A percentile compares a stretch with the other conserved stretches of the same genome.
phyloP scores from a whole-genome alignment of 2,888 invertebrate species.

The Parthenolecanium corni region DNA sequence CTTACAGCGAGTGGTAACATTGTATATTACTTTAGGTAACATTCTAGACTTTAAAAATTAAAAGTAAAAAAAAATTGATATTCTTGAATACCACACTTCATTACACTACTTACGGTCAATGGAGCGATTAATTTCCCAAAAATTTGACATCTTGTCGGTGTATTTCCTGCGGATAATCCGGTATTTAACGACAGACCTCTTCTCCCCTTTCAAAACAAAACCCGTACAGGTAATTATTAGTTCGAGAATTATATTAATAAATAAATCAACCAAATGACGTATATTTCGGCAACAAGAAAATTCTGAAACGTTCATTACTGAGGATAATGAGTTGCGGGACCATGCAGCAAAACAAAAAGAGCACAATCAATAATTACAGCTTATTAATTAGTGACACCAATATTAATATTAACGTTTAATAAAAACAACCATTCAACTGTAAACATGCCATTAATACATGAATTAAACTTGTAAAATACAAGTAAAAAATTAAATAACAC shows the following conservation, averaged over 20 bases:
- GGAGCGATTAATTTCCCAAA: slow-evolving; percentile 4
- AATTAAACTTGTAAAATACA: too few relatives aligned
- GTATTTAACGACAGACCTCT: slow-evolving; percentile 12
- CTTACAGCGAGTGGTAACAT: too few relatives aligned
- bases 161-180: slow-evolving; percentile 12
- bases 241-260: too few relatives aligned
- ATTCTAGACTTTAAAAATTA: too few relatives aligned
- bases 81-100: neutral
- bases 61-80: too few relatives aligned
- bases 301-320: slow-evolving; percentile 8
- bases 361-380: neutral
- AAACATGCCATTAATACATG: neutral
- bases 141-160: too few relatives aligned
- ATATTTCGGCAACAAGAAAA: neutral
- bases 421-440: neutral
- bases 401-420: neutral
- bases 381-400: slow-evolving; percentile 1
- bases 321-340: slow-evolving; percentile 5
- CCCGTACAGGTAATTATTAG: too few relatives aligned
- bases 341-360: too few relatives aligned
- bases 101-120: neutral
- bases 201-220: too few relatives aligned
- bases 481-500: too few relatives aligned
- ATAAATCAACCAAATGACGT: slow-evolving; percentile 11
- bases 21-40: too few relatives aligned